Conservation (phyloP, 2,888 invertebrate species). For the Drosophila anomalipes region DNA sequence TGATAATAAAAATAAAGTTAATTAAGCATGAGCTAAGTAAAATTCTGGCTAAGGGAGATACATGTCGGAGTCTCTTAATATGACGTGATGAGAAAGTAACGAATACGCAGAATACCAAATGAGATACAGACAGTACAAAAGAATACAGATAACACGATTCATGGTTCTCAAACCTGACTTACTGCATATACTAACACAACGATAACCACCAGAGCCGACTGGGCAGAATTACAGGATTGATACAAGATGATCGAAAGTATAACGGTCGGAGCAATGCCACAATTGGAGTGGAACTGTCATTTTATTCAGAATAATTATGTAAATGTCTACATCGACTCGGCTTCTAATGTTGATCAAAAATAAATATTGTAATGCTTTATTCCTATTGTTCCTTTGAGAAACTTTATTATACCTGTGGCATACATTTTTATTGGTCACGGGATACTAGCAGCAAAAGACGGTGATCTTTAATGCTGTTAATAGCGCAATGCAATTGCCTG, state of each 20-base stretch:
- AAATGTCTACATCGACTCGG: too few species aligned
- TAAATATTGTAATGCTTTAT: not conserved
- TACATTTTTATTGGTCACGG: not conserved
- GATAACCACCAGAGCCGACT: not conserved
- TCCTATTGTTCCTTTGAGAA: not conserved
- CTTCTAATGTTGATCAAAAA: not conserved
- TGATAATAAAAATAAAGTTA: too few species aligned
- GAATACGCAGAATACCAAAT: not conserved
- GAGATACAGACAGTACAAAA: not conserved
- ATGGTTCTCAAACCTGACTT: not conserved
- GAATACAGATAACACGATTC: not conserved
- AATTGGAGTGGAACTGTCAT: not conserved
- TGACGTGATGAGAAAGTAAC: not conserved
- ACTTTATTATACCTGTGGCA: slow-evolving; percentile 1
- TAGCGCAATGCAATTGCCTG: not conserved
- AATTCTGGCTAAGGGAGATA: not conserved
- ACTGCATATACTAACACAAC: not conserved
- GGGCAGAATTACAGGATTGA: not conserved
- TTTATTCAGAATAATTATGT: not conserved
- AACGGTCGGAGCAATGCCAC: not conserved
- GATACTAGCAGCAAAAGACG: not conserved
- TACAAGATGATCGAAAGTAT: not conserved
- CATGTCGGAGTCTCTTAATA: not conserved
- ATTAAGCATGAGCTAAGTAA: not conserved
- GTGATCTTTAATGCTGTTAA: not conserved